Evolutionary conservation across 64 coral and sea anemone species (phyloP).

Genomic region (Dendronephthya gigantea): DNA sequence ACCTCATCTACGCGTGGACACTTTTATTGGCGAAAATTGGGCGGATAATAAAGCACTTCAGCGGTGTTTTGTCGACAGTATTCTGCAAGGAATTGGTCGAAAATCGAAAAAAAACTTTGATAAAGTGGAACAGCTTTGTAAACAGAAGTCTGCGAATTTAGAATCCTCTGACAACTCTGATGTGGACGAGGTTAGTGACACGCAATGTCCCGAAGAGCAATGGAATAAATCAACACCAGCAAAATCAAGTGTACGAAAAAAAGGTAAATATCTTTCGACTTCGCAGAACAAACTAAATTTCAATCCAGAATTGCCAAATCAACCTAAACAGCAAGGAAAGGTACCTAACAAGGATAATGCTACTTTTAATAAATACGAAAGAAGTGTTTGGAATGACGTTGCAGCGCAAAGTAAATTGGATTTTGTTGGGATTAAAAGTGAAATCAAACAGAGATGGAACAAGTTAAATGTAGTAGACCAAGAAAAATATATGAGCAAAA

Average conservation of each 20-base stretch:
- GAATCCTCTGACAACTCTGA: background rate
- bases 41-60: conserved; percentile 7
- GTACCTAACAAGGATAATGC: background rate
- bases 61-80: background rate
- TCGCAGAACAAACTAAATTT: background rate
- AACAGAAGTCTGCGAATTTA: background rate
- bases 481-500: background rate
- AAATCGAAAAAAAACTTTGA: background rate
- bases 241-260: background rate
- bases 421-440: background rate
- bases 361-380: background rate
- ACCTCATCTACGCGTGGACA: background rate
- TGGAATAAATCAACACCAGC: background rate
- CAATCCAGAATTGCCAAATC: background rate
- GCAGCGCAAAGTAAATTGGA: background rate
- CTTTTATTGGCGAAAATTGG: conserved; percentile 17
- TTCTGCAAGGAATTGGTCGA: background rate
- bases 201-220: background rate
- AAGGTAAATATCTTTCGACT: background rate
- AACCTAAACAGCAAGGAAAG: background rate
- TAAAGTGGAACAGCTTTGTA: background rate
- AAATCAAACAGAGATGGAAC: background rate
- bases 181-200: background rate
- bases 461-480: background rate
- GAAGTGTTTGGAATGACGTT: background rate